Conservation (phyloP, 1,140 invertebrate genomes). For the Pogonognathellus flavescens region DNA sequence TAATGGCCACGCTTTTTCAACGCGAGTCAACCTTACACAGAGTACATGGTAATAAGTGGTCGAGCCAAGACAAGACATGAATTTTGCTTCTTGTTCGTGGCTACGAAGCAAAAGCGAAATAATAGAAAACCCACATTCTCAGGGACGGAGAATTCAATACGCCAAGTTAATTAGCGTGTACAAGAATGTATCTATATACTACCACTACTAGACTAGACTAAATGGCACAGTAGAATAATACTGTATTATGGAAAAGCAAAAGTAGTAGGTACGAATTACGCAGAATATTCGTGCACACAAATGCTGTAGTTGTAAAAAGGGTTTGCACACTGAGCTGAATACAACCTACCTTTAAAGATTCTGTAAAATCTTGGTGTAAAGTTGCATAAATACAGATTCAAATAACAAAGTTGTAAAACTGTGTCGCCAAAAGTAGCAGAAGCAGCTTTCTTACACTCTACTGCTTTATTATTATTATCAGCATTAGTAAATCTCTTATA, state of each 20-base stretch:
- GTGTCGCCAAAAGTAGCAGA: too few relatives aligned
- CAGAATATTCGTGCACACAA: too few relatives aligned
- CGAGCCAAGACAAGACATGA: constrained; percentile 16
- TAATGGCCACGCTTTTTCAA: constrained; percentile 10
- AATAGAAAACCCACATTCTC: constrained; percentile 20
- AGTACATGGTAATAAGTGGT: neutral
- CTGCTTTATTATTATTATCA: too few relatives aligned
- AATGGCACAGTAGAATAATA: too few relatives aligned
- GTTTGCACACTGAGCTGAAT: neutral
- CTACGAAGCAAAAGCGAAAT: constrained; percentile 6
- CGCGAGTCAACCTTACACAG: neutral
- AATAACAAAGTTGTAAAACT: neutral
- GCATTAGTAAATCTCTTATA: neutral
- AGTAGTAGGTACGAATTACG: neutral
- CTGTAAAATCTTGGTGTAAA: neutral
- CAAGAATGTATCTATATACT: neutral
- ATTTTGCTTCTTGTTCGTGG: constrained; percentile 12
- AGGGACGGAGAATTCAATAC: constrained; percentile 24
- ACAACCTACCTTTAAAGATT: too few relatives aligned
- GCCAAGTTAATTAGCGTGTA: constrained; percentile 11
- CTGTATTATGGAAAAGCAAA: neutral
- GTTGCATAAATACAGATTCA: neutral
- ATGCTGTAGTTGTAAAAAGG: neutral
- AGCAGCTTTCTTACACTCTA: too few relatives aligned
- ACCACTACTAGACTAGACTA: too few relatives aligned